Base-by-base conservation (phyloP, 2,113 vertebrate species). In the Grammomys dolichurus region DNA sequence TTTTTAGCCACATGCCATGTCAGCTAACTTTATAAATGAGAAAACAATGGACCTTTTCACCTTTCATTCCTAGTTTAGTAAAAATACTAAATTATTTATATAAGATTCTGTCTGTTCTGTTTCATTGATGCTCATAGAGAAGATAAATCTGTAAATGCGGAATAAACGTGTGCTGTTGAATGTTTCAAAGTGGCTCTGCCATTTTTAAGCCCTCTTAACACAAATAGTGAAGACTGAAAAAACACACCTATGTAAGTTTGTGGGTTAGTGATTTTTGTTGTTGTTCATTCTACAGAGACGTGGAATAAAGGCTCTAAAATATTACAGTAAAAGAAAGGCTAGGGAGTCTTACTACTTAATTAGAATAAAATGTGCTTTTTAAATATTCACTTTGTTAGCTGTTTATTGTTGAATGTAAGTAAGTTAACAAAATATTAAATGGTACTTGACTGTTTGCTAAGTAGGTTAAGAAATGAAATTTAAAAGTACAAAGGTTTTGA, bases 121-220 rank as follows among this genome's bases (percentile, higher is more conserved):
- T 95, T 7, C 9, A 92, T 26, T 76, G 89, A 2, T 95, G 1
- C 67, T 96, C 31, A 51, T 51, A 51, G 4, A 87, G 73, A 92
- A 87, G 90, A 60, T 33, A 90, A 13, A 58, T 94, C 0, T 89
- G 31, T 77, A 93, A 95, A 77, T 93, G 40, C 92, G 96, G 67
- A 87, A 22, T 95, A 82, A 94, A 90, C 63, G 2, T 88, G 0
- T 85, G 73, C 78, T 89, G 13, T 87, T 89, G 60, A 77, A 33
- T 54, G 70, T 89, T 93, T 91, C 40, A 73, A 2, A 87, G 26
- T 87, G 56, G 13, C 31, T 84, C 63, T 95, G 16, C 88, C 40
- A 36, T 46, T 81, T 43, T 73, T 70, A 89, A 92, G 13, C 31
- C 24, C 80, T 78, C 69, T 97, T 60, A 43, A 56, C 22, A 9